These are phyloP conservation scores for Rhineura floridana DNA, from an alignment of 2,113 vertebrate species.

Conservation along the genomic window DNA sequence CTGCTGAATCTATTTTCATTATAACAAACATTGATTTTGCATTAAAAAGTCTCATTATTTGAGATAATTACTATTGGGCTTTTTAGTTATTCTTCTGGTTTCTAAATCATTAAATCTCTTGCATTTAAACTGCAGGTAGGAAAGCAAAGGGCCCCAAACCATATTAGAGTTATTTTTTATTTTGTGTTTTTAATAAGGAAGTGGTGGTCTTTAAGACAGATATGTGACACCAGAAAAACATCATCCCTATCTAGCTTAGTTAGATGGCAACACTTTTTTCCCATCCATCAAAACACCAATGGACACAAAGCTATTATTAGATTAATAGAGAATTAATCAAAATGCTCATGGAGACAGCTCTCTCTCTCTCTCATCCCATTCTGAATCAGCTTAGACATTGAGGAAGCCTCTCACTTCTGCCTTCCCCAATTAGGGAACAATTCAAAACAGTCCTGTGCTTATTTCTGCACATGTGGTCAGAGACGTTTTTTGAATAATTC, in stretches of 20 bases:
- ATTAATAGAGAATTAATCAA: slow-evolving; percentile 2
- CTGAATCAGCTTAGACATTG: accelerated
- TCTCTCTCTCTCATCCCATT: accelerated
- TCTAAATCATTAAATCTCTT: slow-evolving; percentile 79
- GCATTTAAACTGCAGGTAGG: slow-evolving; percentile 64
- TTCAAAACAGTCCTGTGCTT: accelerated
- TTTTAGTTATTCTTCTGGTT: slow-evolving; percentile 80
- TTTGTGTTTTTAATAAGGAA: slow-evolving; percentile 13
- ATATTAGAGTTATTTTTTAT: slow-evolving; percentile 12
- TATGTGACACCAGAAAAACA: not conserved
- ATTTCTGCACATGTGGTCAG: not conserved
- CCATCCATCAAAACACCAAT: not conserved
- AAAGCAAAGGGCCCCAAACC: slow-evolving; percentile 40
- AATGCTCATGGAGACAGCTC: not conserved
- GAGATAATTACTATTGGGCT: slow-evolving; percentile 80
- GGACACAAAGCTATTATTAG: slow-evolving; percentile 5
- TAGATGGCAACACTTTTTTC: slow-evolving; percentile 28
- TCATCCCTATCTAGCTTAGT: not conserved
- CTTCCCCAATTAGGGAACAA: not conserved
- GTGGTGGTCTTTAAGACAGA: not conserved
- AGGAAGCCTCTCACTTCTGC: accelerated
- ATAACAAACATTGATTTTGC: slow-evolving; percentile 84
- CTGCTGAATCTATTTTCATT: slow-evolving; percentile 82
- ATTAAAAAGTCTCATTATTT: slow-evolving; percentile 85
- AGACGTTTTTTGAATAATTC: slow-evolving; percentile 35